Evolutionary conservation across 2,797 vertebrate genomes (phyloP).

Genomic region (Poeciliopsis presidionis): DNA sequence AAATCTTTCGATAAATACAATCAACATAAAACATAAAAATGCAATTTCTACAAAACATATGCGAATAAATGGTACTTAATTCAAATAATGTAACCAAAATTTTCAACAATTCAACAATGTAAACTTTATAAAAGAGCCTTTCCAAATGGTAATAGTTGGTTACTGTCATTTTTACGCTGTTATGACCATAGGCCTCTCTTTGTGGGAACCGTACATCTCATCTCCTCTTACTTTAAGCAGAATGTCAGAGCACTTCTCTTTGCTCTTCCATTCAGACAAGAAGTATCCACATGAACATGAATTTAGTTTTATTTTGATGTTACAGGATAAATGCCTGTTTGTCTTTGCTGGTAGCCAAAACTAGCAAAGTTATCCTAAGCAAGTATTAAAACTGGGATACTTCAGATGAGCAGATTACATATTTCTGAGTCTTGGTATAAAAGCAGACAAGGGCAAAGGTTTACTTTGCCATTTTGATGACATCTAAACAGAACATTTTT

Average conservation of each 20-base stretch:
- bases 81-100: background rate
- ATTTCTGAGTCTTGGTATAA: background rate
- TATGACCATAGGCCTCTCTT: background rate
- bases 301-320: constrained; percentile 13
- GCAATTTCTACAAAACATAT: no score
- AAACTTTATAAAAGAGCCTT: background rate
- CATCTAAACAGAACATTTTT: no score
- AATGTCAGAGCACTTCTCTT: background rate
- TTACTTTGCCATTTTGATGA: no score
- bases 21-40: no score
- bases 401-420: background rate
- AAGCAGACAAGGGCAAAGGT: no score
- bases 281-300: background rate
- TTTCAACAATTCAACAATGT: background rate
- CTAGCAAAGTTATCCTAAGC: background rate
- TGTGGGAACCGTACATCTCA: background rate
- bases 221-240: background rate
- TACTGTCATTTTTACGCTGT: background rate
- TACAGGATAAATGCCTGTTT: constrained; percentile 48
- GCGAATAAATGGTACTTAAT: background rate
- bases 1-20: no score
- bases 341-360: background rate
- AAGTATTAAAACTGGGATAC: background rate
- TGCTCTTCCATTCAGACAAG: background rate
- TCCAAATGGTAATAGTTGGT: background rate